A percentile compares a stretch with the other conserved stretches of the same genome.
Evolutionary conservation across 2,113 vertebrate genomes (phyloP).

Genomic region (Calidris pugnax): DNA sequence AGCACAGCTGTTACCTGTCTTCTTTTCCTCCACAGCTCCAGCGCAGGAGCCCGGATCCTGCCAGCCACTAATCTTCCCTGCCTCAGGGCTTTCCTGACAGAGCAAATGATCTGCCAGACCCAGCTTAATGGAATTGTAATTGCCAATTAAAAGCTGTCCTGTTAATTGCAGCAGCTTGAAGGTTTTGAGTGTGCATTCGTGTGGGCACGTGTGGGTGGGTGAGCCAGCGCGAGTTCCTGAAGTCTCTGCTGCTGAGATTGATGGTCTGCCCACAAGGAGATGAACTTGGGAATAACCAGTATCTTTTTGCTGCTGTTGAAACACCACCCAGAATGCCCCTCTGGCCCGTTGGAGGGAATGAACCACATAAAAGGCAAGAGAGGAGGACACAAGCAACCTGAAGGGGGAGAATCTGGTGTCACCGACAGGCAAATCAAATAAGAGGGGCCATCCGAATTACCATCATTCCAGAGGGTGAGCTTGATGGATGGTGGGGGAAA

Average conservation of each 20-base stretch:
- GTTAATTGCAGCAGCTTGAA: conserved; percentile 63
- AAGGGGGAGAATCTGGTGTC: neutral
- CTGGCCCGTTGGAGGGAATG: neutral
- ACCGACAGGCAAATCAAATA: neutral
- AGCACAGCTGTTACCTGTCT: neutral
- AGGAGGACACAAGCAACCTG: accelerated
- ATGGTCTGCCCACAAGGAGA: neutral
- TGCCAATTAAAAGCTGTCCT: conserved; percentile 72
- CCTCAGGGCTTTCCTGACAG: conserved; percentile 49
- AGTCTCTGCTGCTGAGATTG: neutral
- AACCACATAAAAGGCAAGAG: neutral
- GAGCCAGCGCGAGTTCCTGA: neutral
- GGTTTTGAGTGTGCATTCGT: neutral
- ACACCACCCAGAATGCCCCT: neutral
- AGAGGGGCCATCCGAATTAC: neutral
- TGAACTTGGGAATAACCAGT: neutral
- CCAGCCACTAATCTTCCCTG: conserved; percentile 52
- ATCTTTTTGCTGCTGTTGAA: neutral
- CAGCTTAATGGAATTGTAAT: conserved; percentile 69
- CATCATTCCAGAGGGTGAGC: neutral
- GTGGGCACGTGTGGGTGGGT: neutral
- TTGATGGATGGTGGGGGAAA: neutral
- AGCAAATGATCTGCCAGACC: conserved; percentile 66
- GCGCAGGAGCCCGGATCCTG: neutral
- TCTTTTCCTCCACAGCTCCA: neutral